Conservation (phyloP, 2,888 invertebrate species). For the Miltochrista miniata region DNA sequence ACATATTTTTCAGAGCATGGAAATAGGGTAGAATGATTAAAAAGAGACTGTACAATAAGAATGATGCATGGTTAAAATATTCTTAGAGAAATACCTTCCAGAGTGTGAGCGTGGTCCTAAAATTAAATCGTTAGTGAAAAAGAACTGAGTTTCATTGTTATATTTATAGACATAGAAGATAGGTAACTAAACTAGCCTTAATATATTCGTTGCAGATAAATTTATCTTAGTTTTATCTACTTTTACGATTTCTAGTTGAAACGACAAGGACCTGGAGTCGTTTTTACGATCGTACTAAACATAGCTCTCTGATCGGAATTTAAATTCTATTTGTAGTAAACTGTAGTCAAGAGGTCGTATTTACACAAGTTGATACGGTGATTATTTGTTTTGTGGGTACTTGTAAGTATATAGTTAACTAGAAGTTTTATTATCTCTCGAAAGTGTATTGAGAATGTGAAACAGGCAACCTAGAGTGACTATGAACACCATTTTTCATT, state of each 20-base stretch:
- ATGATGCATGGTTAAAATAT: too few relatives aligned
- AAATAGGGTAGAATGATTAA: too few relatives aligned
- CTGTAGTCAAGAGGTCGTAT: slow-evolving; percentile 8
- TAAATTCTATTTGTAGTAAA: slow-evolving; percentile 19
- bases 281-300: slow-evolving; percentile 29
- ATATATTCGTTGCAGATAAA: slow-evolving; percentile 35
- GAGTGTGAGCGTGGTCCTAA: too few relatives aligned
- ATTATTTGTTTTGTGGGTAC: slow-evolving; percentile 7
- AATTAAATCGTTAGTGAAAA: background rate
- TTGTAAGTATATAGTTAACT: background rate
- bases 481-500: background rate
- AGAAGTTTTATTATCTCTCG: background rate
- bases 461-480: background rate
- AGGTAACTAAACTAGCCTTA: slow-evolving; percentile 7
- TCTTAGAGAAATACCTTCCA: too few relatives aligned
- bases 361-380: slow-evolving; percentile 1
- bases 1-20: too few relatives aligned
- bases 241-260: slow-evolving; percentile 36
- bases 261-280: slow-evolving; percentile 19
- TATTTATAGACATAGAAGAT: slow-evolving; percentile 25
- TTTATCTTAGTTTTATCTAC: slow-evolving; percentile 31
- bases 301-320: slow-evolving; percentile 31
- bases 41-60: too few relatives aligned
- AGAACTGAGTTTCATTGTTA: background rate
- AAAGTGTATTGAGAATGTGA: background rate